These are phyloP conservation scores for Erithacus rubecula DNA, from an alignment of 2,797 vertebrate species.

Conservation along the genomic window DNA sequence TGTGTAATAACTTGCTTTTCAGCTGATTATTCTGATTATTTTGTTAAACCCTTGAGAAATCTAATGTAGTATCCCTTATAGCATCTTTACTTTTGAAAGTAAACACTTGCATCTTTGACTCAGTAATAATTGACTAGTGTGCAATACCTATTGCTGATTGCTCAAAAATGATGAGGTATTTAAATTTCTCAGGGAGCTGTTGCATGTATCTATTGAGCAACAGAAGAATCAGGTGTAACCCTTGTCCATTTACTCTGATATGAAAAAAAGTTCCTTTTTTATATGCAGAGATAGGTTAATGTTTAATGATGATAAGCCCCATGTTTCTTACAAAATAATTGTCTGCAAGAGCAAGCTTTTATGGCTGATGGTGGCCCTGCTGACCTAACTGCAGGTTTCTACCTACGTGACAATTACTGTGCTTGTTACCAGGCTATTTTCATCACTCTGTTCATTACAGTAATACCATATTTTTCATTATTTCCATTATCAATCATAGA, in stretches of 20 bases:
- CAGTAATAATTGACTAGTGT: not conserved
- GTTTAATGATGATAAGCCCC: slow-evolving; percentile 21
- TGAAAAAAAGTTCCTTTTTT: not conserved
- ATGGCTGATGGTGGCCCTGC: not conserved
- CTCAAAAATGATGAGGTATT: not conserved
- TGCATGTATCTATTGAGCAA: not conserved
- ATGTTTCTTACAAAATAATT: not conserved
- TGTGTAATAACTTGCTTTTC: not conserved
- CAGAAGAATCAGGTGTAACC: not conserved
- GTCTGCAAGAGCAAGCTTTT: not conserved
- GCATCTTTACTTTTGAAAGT: not conserved
- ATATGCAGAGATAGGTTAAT: slow-evolving; percentile 6
- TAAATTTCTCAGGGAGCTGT: not conserved
- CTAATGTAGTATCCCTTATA: not conserved
- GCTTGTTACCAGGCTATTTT: not conserved
- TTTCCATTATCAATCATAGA: not conserved
- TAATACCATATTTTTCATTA: not conserved
- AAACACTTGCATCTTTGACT: not conserved
- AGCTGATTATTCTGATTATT: not conserved
- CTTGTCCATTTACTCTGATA: not conserved
- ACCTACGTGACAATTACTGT: not conserved
- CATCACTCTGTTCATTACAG: not conserved
- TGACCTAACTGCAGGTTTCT: not conserved
- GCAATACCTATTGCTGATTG: not conserved
- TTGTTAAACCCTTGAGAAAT: not conserved